These are phyloP conservation scores for Malurus melanocephalus DNA, from an alignment of 2,113 vertebrate species.

Conservation along the genomic window DNA sequence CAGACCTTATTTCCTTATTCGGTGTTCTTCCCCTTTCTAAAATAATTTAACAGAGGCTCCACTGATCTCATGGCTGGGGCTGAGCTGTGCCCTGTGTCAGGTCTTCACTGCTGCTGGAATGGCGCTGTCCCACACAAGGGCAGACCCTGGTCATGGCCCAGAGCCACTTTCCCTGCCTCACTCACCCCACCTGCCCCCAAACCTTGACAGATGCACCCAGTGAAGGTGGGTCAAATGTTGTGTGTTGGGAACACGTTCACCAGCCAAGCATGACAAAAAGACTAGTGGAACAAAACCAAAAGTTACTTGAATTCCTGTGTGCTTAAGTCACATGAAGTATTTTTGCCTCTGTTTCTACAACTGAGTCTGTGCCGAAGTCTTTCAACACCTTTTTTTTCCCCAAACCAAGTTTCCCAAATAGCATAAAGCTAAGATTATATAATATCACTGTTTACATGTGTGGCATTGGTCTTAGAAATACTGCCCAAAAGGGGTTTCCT, in stretches of 20 bases:
- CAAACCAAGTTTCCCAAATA: not conserved
- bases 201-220: not conserved
- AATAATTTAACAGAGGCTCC: not conserved
- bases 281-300: not conserved
- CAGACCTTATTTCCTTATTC: not conserved
- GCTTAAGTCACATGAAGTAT: not conserved
- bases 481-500: not conserved
- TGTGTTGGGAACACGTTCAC: not conserved
- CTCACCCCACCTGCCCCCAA: not conserved
- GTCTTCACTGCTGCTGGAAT: not conserved
- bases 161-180: not conserved
- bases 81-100: fast-evolving
- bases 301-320: not conserved
- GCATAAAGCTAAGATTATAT: not conserved
- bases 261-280: not conserved
- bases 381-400: not conserved
- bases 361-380: not conserved
- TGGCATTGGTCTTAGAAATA: not conserved
- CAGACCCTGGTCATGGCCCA: not conserved
- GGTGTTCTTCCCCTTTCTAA: not conserved
- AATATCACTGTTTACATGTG: not conserved
- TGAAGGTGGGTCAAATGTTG: not conserved
- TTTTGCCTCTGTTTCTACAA: not conserved
- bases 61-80: fast-evolving
- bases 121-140: not conserved